These are phyloP conservation scores for Macroglossus sobrinus DNA, from an alignment of 2,113 vertebrate genomes.

Conservation along the genomic window DNA sequence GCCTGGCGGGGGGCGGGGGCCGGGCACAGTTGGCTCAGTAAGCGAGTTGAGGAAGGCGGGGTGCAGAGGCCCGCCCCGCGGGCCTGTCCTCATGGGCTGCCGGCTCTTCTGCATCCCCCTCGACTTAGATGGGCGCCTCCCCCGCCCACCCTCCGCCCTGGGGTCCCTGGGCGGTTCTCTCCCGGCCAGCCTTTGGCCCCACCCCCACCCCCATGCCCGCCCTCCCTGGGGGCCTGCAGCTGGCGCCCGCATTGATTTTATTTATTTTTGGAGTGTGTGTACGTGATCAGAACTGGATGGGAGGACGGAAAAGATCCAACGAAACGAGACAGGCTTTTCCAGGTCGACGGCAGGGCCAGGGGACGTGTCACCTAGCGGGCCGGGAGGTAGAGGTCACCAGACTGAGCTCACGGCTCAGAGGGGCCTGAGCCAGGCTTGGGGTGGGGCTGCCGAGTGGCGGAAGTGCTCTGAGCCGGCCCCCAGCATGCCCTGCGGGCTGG, in stretches of 20 bases:
- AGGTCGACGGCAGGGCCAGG: neutral
- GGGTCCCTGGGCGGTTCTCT: rapidly evolving
- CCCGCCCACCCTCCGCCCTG: too few species aligned
- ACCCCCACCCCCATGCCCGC: neutral
- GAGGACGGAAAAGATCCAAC: slow-evolving; percentile 48
- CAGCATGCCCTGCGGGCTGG: rapidly evolving
- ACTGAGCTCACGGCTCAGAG: rapidly evolving
- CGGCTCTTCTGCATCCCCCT: neutral
- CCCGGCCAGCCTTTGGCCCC: rapidly evolving
- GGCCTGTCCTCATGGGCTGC: neutral
- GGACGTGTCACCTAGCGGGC: neutral
- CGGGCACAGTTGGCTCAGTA: neutral
- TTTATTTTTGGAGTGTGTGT: slow-evolving; percentile 12
- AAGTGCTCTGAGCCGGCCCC: rapidly evolving
- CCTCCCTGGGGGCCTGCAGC: slow-evolving; percentile 29
- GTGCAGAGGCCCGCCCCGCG: rapidly evolving
- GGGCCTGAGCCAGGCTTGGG: rapidly evolving
- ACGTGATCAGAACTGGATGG: slow-evolving; percentile 72
- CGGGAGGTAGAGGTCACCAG: neutral
- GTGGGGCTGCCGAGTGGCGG: neutral
- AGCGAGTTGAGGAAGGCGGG: neutral
- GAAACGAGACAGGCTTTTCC: slow-evolving; percentile 58
- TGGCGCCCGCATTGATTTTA: slow-evolving; percentile 59
- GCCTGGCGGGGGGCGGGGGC: rapidly evolving
- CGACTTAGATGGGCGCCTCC: rapidly evolving